phyloP scores from a whole-genome alignment of 2,113 vertebrate genomes.

The Pyrgilauda ruficollis region DNA sequence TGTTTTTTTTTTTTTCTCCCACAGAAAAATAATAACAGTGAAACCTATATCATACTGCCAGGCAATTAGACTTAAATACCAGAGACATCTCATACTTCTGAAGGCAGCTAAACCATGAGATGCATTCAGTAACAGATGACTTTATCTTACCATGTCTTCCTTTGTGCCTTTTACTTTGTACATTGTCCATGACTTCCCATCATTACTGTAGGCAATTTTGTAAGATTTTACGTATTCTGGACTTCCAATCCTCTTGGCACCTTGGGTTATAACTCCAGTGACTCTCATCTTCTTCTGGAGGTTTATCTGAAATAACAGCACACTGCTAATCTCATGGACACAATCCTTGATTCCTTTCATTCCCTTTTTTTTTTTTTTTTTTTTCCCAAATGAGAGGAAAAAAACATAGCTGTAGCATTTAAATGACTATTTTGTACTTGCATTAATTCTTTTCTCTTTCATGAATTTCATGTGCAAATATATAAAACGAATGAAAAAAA shows the following conservation, averaged over 20 bases:
- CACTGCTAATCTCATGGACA: background rate
- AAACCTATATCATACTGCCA: background rate
- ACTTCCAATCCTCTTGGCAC: conserved; percentile 97
- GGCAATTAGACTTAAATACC: background rate
- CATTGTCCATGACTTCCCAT: conserved; percentile 92
- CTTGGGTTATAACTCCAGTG: conserved; percentile 97
- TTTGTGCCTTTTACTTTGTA: conserved; percentile 94
- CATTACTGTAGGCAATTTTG: conserved; percentile 95
- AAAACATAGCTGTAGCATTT: background rate
- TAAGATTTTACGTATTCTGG: conserved; percentile 98
- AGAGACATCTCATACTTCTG: background rate
- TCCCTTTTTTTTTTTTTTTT: background rate
- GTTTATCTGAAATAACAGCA: conserved; percentile 85
- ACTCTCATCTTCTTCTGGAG: conserved; percentile 96
- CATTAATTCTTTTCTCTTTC: background rate
- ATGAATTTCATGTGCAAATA: background rate
- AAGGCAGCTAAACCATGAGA: background rate
- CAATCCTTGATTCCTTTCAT: background rate
- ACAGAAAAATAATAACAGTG: background rate
- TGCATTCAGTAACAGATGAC: background rate
- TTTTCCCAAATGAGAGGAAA: background rate
- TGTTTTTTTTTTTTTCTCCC: background rate
- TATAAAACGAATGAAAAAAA: background rate
- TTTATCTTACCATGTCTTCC: conserved; percentile 89
- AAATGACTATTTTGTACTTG: background rate